phyloP scores from a whole-genome alignment of 2,888 invertebrate genomes.

The Tigriopus californicus region DNA sequence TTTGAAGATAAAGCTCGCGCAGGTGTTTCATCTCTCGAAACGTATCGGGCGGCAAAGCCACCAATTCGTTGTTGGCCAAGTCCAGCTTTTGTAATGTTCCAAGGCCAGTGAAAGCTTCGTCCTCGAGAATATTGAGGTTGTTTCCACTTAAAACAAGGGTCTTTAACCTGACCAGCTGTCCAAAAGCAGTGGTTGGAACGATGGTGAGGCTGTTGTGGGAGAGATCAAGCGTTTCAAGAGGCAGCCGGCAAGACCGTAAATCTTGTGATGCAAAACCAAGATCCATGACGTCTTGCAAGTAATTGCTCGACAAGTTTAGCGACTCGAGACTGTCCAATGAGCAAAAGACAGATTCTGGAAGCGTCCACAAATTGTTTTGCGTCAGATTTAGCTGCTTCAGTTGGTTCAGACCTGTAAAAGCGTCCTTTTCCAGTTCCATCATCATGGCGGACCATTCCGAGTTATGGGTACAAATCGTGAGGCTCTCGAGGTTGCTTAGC shows the following conservation, averaged over 20 bases:
- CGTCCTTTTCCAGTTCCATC: constrained; percentile 49
- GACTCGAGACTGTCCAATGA: constrained; percentile 42
- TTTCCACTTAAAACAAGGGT: constrained; percentile 55
- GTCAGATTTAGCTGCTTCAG: constrained; percentile 57
- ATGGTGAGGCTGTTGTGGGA: constrained; percentile 51
- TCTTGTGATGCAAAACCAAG: constrained; percentile 37
- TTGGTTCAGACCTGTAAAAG: constrained; percentile 55
- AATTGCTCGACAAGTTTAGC: constrained; percentile 53
- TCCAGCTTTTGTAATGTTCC: constrained; percentile 48
- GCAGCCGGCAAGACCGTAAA: constrained; percentile 21
- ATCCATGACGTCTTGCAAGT: constrained; percentile 54
- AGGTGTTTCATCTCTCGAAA: constrained; percentile 52
- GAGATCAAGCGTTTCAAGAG: constrained; percentile 38
- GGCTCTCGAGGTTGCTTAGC: constrained; percentile 42
- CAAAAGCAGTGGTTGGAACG: constrained; percentile 48
- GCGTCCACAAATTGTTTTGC: constrained; percentile 58
- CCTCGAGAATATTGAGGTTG: constrained; percentile 48
- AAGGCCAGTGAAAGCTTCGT: constrained; percentile 51
- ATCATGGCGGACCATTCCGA: constrained; percentile 61
- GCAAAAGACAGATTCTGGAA: constrained; percentile 53
- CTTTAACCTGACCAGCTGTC: constrained; percentile 46
- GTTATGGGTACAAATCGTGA: constrained; percentile 52
- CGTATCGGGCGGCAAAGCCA: constrained; percentile 54
- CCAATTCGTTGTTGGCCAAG: constrained; percentile 55
- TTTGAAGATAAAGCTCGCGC: constrained; percentile 50